Evolutionary conservation across 2,797 vertebrate genomes (phyloP).

Genomic region (Psittacula echo): DNA sequence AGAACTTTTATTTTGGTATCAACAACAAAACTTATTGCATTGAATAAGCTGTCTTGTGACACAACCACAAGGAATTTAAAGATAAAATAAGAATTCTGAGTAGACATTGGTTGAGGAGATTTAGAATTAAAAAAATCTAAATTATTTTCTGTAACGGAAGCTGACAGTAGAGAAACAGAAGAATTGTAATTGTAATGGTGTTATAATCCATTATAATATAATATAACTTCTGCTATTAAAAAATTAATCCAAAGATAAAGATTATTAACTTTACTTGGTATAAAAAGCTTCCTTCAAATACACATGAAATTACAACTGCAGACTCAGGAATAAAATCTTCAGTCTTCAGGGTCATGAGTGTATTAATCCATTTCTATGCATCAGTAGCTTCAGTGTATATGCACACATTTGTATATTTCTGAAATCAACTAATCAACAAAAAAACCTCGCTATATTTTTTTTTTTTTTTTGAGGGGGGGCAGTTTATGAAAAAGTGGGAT

Average conservation of each 20-base stretch:
- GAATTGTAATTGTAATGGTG: not conserved
- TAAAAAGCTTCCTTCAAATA: not conserved
- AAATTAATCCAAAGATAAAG: not conserved
- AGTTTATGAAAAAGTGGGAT: not conserved
- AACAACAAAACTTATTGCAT: not conserved
- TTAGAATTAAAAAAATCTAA: not conserved
- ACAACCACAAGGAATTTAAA: not conserved
- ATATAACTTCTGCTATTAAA: not conserved
- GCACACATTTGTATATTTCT: not conserved
- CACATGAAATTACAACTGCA: not conserved
- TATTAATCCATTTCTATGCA: not conserved
- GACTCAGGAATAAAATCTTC: not conserved
- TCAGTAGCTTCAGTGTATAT: not conserved
- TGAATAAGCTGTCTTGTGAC: not conserved
- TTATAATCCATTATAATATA: not conserved
- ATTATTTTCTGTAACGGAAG: not conserved
- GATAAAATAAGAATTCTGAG: not conserved
- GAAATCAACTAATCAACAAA: not conserved
- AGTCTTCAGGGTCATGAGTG: not conserved
- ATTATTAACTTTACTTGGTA: not conserved
- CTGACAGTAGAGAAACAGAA: not conserved
- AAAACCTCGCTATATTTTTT: rapidly evolving
- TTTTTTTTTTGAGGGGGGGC: not conserved
- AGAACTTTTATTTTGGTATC: not conserved
- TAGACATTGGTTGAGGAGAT: not conserved